phyloP scores from a whole-genome alignment of 2,888 invertebrate genomes.

The Ormyrus pomaceus region DNA sequence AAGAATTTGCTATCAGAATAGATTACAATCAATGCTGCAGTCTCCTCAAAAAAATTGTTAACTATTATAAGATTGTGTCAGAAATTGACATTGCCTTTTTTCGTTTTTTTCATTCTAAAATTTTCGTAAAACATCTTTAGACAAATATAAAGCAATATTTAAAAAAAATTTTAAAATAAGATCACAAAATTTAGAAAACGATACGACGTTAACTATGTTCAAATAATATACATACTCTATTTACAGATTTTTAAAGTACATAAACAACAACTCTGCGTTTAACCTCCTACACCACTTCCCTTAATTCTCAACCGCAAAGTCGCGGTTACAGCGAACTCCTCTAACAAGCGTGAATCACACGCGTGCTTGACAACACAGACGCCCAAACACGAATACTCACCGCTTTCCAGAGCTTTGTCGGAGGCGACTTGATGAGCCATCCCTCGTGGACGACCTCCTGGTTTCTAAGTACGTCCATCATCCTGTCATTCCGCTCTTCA shows the following conservation, averaged over 20 bases:
- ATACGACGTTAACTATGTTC: too few species aligned
- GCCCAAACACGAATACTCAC: slow-evolving; percentile 80
- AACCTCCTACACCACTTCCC: background rate
- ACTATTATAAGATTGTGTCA: too few species aligned
- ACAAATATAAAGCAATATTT: background rate
- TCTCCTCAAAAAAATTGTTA: too few species aligned
- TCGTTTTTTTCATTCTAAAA: too few species aligned
- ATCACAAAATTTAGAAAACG: too few species aligned
- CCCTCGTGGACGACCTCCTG: slow-evolving; percentile 91
- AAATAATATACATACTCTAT: too few species aligned
- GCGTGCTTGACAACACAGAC: slow-evolving; percentile 47
- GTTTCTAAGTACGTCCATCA: slow-evolving; percentile 65
- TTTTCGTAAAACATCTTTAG: background rate
- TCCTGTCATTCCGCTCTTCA: background rate
- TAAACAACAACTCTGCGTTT: too few species aligned
- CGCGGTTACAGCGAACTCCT: too few species aligned
- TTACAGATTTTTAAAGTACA: too few species aligned
- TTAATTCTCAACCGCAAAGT: background rate
- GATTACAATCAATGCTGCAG: too few species aligned
- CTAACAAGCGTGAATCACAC: slow-evolving; percentile 31
- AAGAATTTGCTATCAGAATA: background rate
- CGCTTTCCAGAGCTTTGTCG: slow-evolving; percentile 94
- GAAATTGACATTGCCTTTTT: too few species aligned
- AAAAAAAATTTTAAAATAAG: too few species aligned
- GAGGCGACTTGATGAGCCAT: slow-evolving; percentile 97